These are phyloP conservation scores for Dicentrarchus labrax DNA, from an alignment of 2,113 vertebrate genomes.

Conservation along the genomic window DNA sequence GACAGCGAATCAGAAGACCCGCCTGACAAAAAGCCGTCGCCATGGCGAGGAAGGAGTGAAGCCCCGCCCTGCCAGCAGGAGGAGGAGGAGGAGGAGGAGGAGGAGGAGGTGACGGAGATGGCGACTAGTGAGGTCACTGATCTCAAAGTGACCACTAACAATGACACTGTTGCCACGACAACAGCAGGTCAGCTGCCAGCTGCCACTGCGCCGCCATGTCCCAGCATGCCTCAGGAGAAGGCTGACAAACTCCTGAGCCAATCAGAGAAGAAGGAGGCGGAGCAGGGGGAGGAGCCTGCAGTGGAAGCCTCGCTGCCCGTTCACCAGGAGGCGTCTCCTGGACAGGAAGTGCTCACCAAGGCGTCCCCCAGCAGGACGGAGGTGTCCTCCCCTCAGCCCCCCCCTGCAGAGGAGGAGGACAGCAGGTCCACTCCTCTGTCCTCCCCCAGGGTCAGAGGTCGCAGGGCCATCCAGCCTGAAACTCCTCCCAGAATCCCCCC, in stretches of 20 bases:
- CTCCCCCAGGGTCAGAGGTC: conserved; percentile 90
- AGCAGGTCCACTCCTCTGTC: conserved; percentile 55
- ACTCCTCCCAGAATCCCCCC: conserved; percentile 73
- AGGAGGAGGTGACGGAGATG: not conserved
- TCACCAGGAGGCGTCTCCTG: conserved; percentile 24
- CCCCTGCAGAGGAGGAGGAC: conserved; percentile 80
- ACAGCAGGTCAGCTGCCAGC: conserved; percentile 17
- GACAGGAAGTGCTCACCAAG: conserved; percentile 21
- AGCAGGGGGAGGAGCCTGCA: conserved; percentile 63
- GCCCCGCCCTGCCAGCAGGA: conserved; percentile 60
- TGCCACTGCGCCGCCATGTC: conserved; percentile 72
- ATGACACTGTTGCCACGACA: not conserved
- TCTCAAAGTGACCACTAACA: fast-evolving
- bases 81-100: conserved; percentile 25
- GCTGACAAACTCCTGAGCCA: conserved; percentile 43
- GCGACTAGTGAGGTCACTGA: not conserved
- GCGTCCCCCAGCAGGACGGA: conserved; percentile 20
- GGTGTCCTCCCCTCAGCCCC: not conserved
- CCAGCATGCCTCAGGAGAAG: conserved; percentile 81
- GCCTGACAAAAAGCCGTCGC: conserved; percentile 80
- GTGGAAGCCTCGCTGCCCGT: not conserved
- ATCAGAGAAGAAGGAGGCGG: conserved; percentile 48
- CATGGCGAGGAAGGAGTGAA: conserved; percentile 84
- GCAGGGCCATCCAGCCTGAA: conserved; percentile 86
- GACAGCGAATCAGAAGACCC: conserved; percentile 82